phyloP scores from a whole-genome alignment of 2,888 invertebrate genomes.

The Synanthedon andrenaeformis region DNA sequence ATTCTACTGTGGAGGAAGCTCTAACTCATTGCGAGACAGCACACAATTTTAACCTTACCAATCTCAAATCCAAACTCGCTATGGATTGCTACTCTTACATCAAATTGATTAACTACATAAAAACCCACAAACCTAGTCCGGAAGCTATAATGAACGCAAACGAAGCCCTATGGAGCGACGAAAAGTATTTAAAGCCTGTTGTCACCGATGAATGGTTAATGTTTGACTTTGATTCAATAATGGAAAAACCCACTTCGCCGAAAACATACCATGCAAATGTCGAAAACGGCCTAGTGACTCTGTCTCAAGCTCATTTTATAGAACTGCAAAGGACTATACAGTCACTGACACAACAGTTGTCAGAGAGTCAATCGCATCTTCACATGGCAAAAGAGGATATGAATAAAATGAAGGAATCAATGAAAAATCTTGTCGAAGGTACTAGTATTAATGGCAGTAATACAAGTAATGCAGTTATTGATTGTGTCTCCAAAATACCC shows the following conservation, averaged over 20 bases:
- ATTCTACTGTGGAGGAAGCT: conserved; percentile 73
- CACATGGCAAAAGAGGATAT: conserved; percentile 73
- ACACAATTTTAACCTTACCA: conserved; percentile 76
- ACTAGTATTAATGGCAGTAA: conserved; percentile 12
- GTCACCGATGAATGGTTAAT: conserved; percentile 86
- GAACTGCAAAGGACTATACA: conserved; percentile 73
- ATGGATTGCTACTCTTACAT: conserved; percentile 88
- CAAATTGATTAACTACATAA: conserved; percentile 84
- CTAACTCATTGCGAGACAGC: conserved; percentile 74
- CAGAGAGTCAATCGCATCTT: conserved; percentile 70
- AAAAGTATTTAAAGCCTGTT: conserved; percentile 82
- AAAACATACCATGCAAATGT: conserved; percentile 70
- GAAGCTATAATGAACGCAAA: conserved; percentile 66
- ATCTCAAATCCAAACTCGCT: conserved; percentile 75
- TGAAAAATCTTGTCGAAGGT: conserved; percentile 64
- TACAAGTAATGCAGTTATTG: conserved; percentile 21
- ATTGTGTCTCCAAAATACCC: conserved; percentile 60
- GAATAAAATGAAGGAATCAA: conserved; percentile 70
- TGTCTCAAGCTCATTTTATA: conserved; percentile 71
- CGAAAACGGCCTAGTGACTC: conserved; percentile 72
- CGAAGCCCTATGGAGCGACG: conserved; percentile 77
- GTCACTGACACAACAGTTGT: conserved; percentile 65
- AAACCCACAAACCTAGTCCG: conserved; percentile 71
- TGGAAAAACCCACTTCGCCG: conserved; percentile 44
- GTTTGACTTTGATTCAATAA: conserved; percentile 75